Evolutionary conservation across 2,888 invertebrate genomes (phyloP), one percentile per base, ranked within the genome.

Genomic region (Erebia aethiops): DNA sequence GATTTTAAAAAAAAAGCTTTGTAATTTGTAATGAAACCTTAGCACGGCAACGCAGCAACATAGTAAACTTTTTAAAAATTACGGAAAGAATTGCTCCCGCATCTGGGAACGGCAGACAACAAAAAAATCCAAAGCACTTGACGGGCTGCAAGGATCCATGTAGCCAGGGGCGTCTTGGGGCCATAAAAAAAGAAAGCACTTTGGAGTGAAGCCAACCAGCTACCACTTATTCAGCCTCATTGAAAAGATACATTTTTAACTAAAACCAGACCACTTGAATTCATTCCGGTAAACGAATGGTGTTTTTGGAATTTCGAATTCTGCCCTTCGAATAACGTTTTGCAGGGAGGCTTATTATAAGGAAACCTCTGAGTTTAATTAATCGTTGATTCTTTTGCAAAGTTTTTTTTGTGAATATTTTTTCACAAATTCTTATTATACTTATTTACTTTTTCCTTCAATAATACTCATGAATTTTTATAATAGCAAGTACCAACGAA

Each of bases 111-210:
- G 71, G 76, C 71, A 78, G 80, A 79, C 81, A 49, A 86, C 69
- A 74, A 74, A 88, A 43, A 82, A 80, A 73, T 73, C 74, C 21
- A 74, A 77, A 81, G 78, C 86, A 88, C 90, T 91, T 90, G 90
- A 90, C 85, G 82, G 82, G 77, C 75, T 81, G 80, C 78, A 79
- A 82, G 84, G 85, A 84, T 86, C 81, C 83, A 81, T 81, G 84
- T 81, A 82, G 81, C 84, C 78, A 79, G 80, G 81, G 81, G 78
- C 80, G 77, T 79, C 80, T 82, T 81, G 78, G 81, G 80, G 82
- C 84, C 83, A 89, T 88, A 91, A 91, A 91, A 91, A 92, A 88
- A 85, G 84, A 87, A n/a, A 86, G 83, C 90, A 89, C 88, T 91
- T 90, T 91, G 92, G 91, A 87, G 84, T 80, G 78, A 78, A 87